These are phyloP conservation scores for Antrozous pallidus DNA, from an alignment of 2,797 vertebrate species.

Conservation along the genomic window DNA sequence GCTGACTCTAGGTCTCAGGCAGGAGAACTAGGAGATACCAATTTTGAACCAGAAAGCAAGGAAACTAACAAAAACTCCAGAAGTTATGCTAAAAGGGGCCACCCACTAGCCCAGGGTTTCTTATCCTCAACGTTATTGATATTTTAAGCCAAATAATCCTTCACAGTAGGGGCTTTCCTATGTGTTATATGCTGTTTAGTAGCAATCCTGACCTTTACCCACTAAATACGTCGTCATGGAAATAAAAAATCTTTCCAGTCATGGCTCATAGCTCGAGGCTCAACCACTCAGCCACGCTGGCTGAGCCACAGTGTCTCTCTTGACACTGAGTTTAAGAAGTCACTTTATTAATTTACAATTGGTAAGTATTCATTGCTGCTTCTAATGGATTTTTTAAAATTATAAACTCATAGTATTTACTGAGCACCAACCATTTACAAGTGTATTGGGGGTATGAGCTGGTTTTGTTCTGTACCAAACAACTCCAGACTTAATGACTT, in stretches of 20 bases:
- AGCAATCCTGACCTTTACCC: not conserved
- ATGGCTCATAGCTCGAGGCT: no score
- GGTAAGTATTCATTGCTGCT: no score
- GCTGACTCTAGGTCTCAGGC: not conserved
- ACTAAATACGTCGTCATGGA: not conserved
- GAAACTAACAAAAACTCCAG: not conserved
- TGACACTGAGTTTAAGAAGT: no score
- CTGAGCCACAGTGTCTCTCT: no score
- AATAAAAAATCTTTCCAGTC: not conserved
- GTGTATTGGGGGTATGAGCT: no score
- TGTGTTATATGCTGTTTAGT: not conserved
- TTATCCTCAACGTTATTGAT: not conserved
- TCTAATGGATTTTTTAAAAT: no score
- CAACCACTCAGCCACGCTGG: no score
- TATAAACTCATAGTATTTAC: no score
- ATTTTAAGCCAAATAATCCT: not conserved
- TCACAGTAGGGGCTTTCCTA: not conserved
- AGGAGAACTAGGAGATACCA: not conserved
- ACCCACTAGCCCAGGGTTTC: not conserved
- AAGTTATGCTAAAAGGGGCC: not conserved
- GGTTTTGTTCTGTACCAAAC: no score
- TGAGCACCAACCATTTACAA: no score
- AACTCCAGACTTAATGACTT: no score
- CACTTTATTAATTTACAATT: no score
- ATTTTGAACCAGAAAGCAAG: not conserved